Percentiles rank a stretch among this genome's conserved stretches.
Evolutionary conservation across 2,113 vertebrate genomes (phyloP).

Genomic region (Pygoscelis antarcticus): DNA sequence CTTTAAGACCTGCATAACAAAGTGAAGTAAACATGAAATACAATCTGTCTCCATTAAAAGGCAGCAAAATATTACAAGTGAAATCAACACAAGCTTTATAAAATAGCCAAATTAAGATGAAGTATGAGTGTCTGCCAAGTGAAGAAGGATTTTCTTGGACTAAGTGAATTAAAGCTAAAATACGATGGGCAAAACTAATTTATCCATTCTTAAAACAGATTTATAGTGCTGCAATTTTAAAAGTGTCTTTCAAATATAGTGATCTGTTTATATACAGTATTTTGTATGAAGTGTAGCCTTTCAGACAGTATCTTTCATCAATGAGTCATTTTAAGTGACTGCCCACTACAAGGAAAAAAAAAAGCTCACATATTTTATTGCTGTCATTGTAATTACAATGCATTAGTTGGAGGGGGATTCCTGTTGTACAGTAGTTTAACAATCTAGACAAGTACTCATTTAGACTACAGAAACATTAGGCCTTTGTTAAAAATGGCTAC

Average conservation of each 20-base stretch:
- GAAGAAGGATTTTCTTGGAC: not conserved
- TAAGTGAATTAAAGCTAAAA: slow-evolving; percentile 24
- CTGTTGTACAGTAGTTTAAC: not conserved
- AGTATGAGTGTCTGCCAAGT: slow-evolving; percentile 6
- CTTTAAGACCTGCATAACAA: not conserved
- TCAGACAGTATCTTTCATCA: not conserved
- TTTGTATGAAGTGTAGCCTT: not conserved
- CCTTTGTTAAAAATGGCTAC: not conserved
- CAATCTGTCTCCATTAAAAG: slow-evolving; percentile 19
- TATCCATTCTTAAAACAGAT: not conserved
- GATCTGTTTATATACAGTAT: not conserved
- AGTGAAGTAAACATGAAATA: slow-evolving; percentile 1
- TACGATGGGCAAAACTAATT: not conserved
- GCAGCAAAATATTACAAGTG: slow-evolving; percentile 3
- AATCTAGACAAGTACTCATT: not conserved
- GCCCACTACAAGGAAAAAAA: not conserved
- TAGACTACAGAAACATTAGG: not conserved
- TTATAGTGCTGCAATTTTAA: not conserved
- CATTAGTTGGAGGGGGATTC: not conserved
- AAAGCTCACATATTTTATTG: not conserved
- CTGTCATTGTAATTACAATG: not conserved
- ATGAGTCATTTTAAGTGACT: not conserved
- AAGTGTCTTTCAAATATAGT: not conserved
- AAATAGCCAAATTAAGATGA: slow-evolving; percentile 10
- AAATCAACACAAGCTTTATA: slow-evolving; percentile 38